Base-by-base conservation (phyloP, 1,140 invertebrate genomes). In the Drosophila ogumai region DNA sequence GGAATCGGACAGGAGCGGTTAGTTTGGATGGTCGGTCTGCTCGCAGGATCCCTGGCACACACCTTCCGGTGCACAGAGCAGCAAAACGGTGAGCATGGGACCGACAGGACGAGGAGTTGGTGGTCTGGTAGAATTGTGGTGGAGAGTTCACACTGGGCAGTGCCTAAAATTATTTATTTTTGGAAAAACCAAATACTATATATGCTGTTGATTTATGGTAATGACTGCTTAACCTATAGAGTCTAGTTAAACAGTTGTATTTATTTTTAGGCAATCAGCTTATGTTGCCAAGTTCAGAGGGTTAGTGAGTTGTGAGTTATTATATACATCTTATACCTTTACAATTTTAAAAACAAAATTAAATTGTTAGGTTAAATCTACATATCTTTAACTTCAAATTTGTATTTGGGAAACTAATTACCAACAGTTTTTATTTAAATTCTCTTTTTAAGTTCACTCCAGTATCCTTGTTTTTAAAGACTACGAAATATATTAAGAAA, bases 31-130 rank as follows among this genome's bases (percentile, higher is more conserved):
- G 75, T 72, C 65, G 66, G 78, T 63, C 65, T 66, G 78, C 55
- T 67, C 65, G 61, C 59, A 76, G 49, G 75, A 60, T 60, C 38
- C 56, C 50, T 44, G 50, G 79, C 68, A 79, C 77, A 84, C 85
- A 90, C 80, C 84, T 88, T 87, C 84, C 84, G 84, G 85, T 87
- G 79, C 84, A 84, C 67, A 77, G 80, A 69, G 60, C 69, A 69
- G 66, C 60, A 65, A 64, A 64, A 40, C 60, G 52, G 52, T 65
- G 44, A 75, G 44, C 72, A 66, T 25, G 65, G 61, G 75, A 46
- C 71, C 32, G 10, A 25, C 28, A 28, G 19, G 58, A 17, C 15
- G 19, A 49, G 59, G 22, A 19, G 58, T 15, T 41, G 58, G 56
- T 58, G 17, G 17, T 13, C 3, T 22, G 6, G 6, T 5, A 55